phyloP scores from a whole-genome alignment of 2,888 invertebrate species.

The Steinernema hermaphroditum region DNA sequence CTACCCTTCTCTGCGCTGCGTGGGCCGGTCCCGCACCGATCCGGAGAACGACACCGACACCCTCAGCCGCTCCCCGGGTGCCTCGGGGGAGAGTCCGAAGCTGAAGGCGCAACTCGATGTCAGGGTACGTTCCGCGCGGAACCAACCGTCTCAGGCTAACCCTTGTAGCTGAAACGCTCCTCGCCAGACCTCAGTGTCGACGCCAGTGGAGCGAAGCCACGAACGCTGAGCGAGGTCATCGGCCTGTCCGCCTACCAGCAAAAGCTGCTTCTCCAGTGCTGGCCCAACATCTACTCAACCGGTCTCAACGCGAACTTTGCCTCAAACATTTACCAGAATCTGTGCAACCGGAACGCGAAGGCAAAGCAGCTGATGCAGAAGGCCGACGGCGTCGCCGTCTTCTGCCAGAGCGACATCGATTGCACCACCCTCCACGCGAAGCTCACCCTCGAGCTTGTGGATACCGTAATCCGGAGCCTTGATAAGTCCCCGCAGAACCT shows the following conservation, averaged over 20 bases:
- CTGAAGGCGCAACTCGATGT: constrained; percentile 10
- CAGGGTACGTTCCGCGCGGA: neutral
- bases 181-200: constrained; percentile 44
- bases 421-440: constrained; percentile 53
- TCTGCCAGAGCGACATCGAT: constrained; percentile 52
- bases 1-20: constrained; percentile 47
- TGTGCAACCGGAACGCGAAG: constrained; percentile 49
- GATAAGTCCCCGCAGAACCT: constrained; percentile 50
- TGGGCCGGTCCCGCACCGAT: constrained; percentile 55
- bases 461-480: constrained; percentile 49
- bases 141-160: too few relatives aligned
- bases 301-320: constrained; percentile 57
- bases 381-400: constrained; percentile 61
- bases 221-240: constrained; percentile 37
- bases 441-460: constrained; percentile 56
- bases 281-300: constrained; percentile 63
- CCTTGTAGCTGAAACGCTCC: constrained; percentile 47
- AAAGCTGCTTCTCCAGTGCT: constrained; percentile 53
- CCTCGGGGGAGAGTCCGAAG: constrained; percentile 7
- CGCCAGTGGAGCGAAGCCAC: constrained; percentile 21
- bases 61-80: neutral
- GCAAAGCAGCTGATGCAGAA: constrained; percentile 57
- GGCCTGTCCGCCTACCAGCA: constrained; percentile 59
- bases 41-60: constrained; percentile 41
- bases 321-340: constrained; percentile 46